Conservation (phyloP, 2,888 invertebrate species). For the Mimas tiliae region DNA sequence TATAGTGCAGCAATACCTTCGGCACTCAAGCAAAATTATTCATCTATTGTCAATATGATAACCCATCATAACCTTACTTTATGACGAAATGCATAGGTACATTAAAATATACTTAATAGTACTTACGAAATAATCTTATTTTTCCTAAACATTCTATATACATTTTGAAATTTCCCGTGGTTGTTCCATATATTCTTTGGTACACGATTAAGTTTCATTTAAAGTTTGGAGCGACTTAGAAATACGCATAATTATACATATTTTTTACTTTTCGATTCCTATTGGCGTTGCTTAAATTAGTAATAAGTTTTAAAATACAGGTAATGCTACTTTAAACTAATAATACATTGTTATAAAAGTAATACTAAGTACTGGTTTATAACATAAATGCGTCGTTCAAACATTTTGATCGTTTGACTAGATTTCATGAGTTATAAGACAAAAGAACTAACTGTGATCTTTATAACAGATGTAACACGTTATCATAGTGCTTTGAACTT, state of each 20-base stretch:
- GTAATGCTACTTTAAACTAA: constrained; percentile 14
- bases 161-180: background rate
- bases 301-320: background rate
- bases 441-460: background rate
- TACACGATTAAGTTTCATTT: background rate
- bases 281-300: background rate
- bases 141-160: too few species aligned
- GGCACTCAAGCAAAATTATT: too few species aligned
- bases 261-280: background rate
- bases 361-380: constrained; percentile 25
- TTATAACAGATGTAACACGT: too few species aligned
- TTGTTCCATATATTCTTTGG: background rate
- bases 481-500: too few species aligned
- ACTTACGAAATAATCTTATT: too few species aligned
- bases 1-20: too few species aligned
- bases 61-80: too few species aligned
- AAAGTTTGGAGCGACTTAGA: background rate
- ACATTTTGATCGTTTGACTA: constrained; percentile 12
- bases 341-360: constrained; percentile 27
- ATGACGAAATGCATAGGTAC: too few species aligned
- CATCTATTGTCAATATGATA: too few species aligned
- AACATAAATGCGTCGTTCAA: constrained; percentile 17
- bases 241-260: background rate
- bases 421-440: constrained; percentile 3
- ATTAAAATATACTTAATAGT: too few species aligned